Evolutionary conservation across 2,888 invertebrate genomes (phyloP).

Genomic region (Xylota sylvarum): DNA sequence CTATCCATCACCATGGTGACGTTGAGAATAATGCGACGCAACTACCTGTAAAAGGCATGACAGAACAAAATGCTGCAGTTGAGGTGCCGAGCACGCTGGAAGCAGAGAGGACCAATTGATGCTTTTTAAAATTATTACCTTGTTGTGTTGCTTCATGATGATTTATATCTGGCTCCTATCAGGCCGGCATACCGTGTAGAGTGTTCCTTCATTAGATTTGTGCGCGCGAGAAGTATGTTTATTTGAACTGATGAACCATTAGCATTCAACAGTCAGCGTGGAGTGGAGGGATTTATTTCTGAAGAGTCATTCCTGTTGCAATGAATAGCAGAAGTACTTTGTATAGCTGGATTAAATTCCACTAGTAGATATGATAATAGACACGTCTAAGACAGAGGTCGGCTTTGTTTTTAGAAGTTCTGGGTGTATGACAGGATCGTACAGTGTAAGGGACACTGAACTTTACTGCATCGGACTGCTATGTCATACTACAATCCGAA

Average conservation of each 20-base stretch:
- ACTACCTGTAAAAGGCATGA: slow-evolving; percentile 29
- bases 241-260: background rate
- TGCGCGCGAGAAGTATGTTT: background rate
- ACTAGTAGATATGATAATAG: background rate
- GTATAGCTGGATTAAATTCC: background rate
- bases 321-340: background rate
- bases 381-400: too few species aligned
- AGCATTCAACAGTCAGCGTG: background rate
- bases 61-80: background rate
- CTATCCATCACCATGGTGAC: slow-evolving; percentile 57
- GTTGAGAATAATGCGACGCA: slow-evolving; percentile 40
- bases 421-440: too few species aligned
- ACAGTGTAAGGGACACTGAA: too few species aligned
- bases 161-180: slow-evolving; percentile 23
- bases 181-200: background rate
- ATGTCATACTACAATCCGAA: too few species aligned
- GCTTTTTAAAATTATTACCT: slow-evolving; percentile 45
- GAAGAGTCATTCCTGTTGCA: background rate
- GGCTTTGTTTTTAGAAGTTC: too few species aligned
- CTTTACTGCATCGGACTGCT: too few species aligned
- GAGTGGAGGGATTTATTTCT: background rate
- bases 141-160: slow-evolving; percentile 24
- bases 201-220: slow-evolving; percentile 18
- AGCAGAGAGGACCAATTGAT: slow-evolving; percentile 27
- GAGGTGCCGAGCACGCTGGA: slow-evolving; percentile 14